Evolutionary conservation across 2,797 vertebrate genomes (phyloP).

Genomic region (Lacerta viridis): DNA sequence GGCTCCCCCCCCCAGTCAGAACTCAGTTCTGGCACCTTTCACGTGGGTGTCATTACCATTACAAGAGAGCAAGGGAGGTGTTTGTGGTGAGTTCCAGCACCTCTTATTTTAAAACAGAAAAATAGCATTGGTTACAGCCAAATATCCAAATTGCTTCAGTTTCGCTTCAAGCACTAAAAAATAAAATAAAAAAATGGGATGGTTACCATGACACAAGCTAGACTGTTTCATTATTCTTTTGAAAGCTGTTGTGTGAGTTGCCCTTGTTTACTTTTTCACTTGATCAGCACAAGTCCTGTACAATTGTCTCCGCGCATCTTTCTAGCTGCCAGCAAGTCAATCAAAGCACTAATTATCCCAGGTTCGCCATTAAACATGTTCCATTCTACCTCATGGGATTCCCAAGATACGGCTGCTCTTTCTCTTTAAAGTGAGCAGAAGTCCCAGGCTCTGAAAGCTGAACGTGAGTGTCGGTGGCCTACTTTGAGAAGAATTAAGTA

Average conservation of each 20-base stretch:
- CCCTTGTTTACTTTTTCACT: slow-evolving; percentile 32
- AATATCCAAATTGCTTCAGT: background rate
- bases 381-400: slow-evolving; percentile 25
- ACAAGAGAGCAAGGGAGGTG: no score
- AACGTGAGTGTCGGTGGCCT: slow-evolving; percentile 43
- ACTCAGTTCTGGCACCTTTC: no score
- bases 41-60: no score
- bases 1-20: no score
- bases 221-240: background rate
- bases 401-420: background rate
- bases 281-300: background rate
- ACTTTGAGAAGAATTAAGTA: slow-evolving; percentile 64
- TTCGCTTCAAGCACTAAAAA: background rate
- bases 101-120: no score
- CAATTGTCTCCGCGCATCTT: background rate
- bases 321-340: slow-evolving; percentile 29
- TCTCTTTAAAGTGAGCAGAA: slow-evolving; percentile 39
- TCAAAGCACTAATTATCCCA: slow-evolving; percentile 21
- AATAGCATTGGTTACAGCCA: background rate
- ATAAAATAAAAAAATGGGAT: background rate
- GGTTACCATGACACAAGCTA: background rate
- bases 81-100: no score
- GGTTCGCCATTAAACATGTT: slow-evolving; percentile 11
- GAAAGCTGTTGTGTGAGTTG: background rate
- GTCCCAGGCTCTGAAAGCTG: slow-evolving; percentile 47